These are phyloP conservation scores for Gnathonemus longibarbis DNA, from an alignment of 2,113 vertebrate genomes.

Conservation along the genomic window DNA sequence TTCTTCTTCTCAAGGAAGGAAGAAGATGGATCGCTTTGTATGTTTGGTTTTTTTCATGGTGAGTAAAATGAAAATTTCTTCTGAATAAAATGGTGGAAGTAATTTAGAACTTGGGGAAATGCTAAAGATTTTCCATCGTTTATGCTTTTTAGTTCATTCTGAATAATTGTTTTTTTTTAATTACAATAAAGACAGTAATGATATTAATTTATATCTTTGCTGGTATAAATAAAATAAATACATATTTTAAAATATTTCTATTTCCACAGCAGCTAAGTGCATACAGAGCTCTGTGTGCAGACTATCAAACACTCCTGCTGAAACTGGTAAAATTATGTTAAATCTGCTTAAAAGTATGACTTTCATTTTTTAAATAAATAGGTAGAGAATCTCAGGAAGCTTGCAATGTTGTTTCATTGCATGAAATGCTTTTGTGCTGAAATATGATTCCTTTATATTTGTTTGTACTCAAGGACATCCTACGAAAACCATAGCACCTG, in stretches of 20 bases:
- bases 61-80: background rate
- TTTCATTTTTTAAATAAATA: background rate
- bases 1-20: constrained; percentile 29
- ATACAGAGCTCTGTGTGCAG: background rate
- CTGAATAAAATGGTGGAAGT: background rate
- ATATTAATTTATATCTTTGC: background rate
- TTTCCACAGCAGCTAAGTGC: background rate
- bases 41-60: background rate
- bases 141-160: no score
- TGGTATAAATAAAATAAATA: background rate
- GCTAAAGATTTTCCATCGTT: background rate
- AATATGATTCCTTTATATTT: background rate
- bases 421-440: background rate
- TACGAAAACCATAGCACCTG: background rate
- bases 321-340: background rate
- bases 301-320: background rate
- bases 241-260: no score
- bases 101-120: background rate
- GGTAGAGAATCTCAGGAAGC: background rate
- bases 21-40: background rate
- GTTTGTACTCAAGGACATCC: background rate
- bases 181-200: background rate
- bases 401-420: background rate
- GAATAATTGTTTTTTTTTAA: background rate
- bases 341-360: background rate